Percentiles rank a stretch among this genome's conserved stretches.
These are phyloP conservation scores for Empidonax traillii DNA, from an alignment of 2,113 vertebrate genomes.

Conservation along the genomic window DNA sequence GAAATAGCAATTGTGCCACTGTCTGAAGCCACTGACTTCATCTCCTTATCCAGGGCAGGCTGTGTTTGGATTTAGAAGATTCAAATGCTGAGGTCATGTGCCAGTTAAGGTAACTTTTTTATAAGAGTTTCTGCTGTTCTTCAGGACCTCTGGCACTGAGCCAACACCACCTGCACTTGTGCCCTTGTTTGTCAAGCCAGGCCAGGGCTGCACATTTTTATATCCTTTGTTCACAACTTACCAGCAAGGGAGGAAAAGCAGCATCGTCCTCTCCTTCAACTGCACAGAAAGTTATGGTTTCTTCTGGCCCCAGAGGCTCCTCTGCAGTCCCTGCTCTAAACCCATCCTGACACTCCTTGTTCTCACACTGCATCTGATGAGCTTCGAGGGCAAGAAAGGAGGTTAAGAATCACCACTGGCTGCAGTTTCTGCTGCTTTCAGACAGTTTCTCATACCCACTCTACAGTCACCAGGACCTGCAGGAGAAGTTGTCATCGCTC, in stretches of 20 bases:
- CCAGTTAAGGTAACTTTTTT: not conserved
- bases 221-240: slow-evolving; percentile 46
- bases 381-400: slow-evolving; percentile 1
- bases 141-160: not conserved
- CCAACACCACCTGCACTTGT: accelerated
- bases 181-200: not conserved
- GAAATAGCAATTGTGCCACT: too few species aligned
- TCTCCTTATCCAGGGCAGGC: not conserved
- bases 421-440: not conserved
- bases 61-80: not conserved
- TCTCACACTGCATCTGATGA: slow-evolving; percentile 77
- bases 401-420: not conserved
- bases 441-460: not conserved
- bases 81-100: not conserved
- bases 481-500: not conserved
- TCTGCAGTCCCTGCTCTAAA: slow-evolving; percentile 72
- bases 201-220: not conserved
- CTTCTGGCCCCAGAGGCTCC: slow-evolving; percentile 73
- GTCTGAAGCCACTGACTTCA: not conserved
- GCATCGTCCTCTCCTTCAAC: slow-evolving; percentile 77
- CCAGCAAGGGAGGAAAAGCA: slow-evolving; percentile 72
- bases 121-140: not conserved
- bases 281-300: slow-evolving; percentile 76
- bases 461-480: not conserved
- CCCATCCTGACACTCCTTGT: slow-evolving; percentile 81